Percentiles rank a stretch among this genome's conserved stretches.
Conservation (phyloP, 2,797 vertebrate species). For the Cichlasoma orientale region DNA sequence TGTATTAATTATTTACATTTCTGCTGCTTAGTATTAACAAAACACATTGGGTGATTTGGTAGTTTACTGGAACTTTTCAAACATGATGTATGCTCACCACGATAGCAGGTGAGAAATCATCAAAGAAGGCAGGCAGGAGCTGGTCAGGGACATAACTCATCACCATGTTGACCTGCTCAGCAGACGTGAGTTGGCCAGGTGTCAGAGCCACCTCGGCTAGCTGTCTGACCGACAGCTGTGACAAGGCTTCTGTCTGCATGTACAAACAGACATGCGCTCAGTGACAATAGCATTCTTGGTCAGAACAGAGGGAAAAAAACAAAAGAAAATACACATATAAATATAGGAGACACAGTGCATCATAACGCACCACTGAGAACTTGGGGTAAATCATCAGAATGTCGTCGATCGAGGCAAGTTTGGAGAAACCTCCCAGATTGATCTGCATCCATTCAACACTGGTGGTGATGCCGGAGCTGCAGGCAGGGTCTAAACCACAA, state of each 20-base stretch:
- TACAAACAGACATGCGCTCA: not conserved
- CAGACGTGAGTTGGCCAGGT: conserved; percentile 66
- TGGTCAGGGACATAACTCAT: conserved; percentile 54
- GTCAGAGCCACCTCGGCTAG: conserved; percentile 69
- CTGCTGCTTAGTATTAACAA: not conserved
- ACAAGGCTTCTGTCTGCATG: conserved; percentile 70
- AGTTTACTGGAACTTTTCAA: not conserved
- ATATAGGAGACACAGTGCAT: not conserved
- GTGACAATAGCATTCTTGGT: not conserved
- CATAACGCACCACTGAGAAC: conserved; percentile 64
- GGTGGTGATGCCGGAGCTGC: conserved; percentile 45
- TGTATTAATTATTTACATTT: not conserved
- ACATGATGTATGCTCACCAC: conserved; percentile 51
- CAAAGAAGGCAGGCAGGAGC: conserved; percentile 65
- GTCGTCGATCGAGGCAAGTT: conserved; percentile 50
- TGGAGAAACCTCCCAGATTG: conserved; percentile 74
- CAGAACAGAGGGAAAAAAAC: not conserved
- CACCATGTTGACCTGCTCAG: conserved; percentile 63
- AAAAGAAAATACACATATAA: not conserved
- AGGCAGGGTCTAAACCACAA: conserved; percentile 64
- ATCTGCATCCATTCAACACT: conserved; percentile 71
- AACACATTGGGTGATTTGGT: not conserved
- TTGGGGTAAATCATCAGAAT: conserved; percentile 56
- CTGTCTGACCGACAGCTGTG: conserved; percentile 65
- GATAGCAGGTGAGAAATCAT: conserved; percentile 56